phyloP scores from a whole-genome alignment of 2,797 vertebrate genomes.

The Microctenopoma lineatum region DNA sequence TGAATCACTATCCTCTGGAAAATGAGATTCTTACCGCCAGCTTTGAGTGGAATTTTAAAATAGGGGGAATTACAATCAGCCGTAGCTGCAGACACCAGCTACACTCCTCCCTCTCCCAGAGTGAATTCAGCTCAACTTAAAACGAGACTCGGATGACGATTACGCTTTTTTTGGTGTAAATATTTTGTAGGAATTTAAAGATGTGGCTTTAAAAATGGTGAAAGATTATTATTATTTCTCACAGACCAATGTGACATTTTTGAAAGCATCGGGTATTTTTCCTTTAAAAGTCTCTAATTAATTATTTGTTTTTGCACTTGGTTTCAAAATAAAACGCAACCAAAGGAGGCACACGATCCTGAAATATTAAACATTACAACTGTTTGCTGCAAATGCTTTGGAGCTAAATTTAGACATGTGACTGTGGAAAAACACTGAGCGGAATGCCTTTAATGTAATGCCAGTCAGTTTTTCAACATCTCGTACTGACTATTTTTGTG shows the following conservation, averaged over 20 bases:
- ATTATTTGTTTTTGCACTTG: background rate
- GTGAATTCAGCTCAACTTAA: conserved; percentile 20
- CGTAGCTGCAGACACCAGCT: conserved; percentile 21
- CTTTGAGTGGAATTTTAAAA: conserved; percentile 54
- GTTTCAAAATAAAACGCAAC: conserved; percentile 1
- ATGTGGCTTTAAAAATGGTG: too few species aligned
- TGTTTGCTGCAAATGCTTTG: background rate
- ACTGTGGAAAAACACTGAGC: conserved; percentile 10
- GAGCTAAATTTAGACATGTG: background rate
- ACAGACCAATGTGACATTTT: too few species aligned
- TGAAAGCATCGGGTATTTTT: too few species aligned
- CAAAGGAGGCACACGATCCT: background rate
- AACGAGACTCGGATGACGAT: conserved; percentile 5
- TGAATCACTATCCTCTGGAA: conserved; percentile 71
- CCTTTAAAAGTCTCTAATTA: background rate
- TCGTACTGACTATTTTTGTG: conserved; percentile 33
- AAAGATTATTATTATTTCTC: too few species aligned
- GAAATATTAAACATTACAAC: background rate
- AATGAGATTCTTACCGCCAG: conserved; percentile 72
- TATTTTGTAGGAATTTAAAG: too few species aligned
- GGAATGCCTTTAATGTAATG: conserved; percentile 78
- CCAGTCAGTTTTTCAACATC: conserved; percentile 37
- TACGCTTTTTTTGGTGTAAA: background rate
- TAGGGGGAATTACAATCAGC: conserved; percentile 33
- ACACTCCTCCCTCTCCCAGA: conserved; percentile 13